Percentiles rank a stretch among this genome's conserved stretches.
Conservation (phyloP, 2,797 vertebrate species). For the Myotis daubentonii region DNA sequence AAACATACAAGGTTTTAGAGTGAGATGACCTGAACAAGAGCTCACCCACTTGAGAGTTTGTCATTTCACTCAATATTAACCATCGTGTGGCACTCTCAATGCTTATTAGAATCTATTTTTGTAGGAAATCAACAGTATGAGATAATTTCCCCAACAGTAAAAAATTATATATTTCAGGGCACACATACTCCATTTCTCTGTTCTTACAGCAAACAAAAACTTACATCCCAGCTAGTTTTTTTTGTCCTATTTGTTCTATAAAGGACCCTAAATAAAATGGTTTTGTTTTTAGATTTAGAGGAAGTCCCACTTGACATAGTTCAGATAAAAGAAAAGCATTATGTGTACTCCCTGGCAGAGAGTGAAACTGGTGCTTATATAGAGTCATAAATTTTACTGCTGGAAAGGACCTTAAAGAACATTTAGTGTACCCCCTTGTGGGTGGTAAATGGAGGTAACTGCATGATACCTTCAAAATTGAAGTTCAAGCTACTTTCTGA, state of each 20-base stretch:
- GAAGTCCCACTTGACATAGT: slow-evolving; percentile 35
- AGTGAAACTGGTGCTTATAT: slow-evolving; percentile 76
- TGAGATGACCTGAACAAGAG: neutral
- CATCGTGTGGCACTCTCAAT: slow-evolving; percentile 56
- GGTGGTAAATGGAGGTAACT: slow-evolving; percentile 63
- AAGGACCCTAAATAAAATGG: slow-evolving; percentile 68
- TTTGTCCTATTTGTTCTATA: slow-evolving; percentile 58
- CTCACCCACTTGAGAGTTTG: slow-evolving; percentile 25
- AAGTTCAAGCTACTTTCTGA: slow-evolving; percentile 60
- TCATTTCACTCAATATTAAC: slow-evolving; percentile 36
- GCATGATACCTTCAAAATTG: neutral
- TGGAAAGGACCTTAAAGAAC: slow-evolving; percentile 57
- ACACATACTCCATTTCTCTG: neutral
- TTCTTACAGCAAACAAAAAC: slow-evolving; percentile 11
- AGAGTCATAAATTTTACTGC: slow-evolving; percentile 70
- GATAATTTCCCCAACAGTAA: slow-evolving; percentile 21
- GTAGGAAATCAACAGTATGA: slow-evolving; percentile 1
- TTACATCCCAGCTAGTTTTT: neutral
- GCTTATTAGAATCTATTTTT: slow-evolving; percentile 62
- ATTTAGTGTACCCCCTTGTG: slow-evolving; percentile 57
- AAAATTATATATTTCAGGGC: neutral
- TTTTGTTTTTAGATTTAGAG: slow-evolving; percentile 70
- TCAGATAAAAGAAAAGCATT: slow-evolving; percentile 72
- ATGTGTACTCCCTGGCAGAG: slow-evolving; percentile 76
- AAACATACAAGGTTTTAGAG: neutral